phyloP scores from a whole-genome alignment of 1,140 invertebrate species.

The Nasonia giraulti region DNA sequence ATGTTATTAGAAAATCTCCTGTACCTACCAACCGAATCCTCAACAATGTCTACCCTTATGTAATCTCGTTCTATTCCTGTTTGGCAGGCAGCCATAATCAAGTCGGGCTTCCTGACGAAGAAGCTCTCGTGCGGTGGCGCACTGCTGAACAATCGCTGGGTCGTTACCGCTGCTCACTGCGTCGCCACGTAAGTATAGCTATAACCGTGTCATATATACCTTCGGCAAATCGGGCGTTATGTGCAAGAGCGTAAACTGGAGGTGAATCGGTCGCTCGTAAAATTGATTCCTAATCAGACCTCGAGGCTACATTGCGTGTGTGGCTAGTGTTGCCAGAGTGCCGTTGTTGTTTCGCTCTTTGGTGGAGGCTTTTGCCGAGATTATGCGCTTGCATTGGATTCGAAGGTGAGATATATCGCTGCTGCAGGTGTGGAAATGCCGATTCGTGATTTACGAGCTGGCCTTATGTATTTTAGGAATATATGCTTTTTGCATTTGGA shows the following conservation, averaged over 20 bases:
- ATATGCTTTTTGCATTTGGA: not conserved
- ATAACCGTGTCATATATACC: conserved; percentile 32
- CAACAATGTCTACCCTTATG: no score
- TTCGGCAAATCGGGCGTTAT: not conserved
- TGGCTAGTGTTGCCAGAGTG: not conserved
- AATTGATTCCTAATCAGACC: not conserved
- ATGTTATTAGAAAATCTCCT: no score
- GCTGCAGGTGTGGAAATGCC: no score
- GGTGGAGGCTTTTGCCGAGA: not conserved
- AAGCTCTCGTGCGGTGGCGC: conserved; percentile 94
- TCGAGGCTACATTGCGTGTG: not conserved
- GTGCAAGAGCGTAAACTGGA: not conserved
- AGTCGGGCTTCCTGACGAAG: conserved; percentile 91
- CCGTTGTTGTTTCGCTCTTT: not conserved
- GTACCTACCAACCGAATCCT: no score
- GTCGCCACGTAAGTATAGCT: conserved; percentile 85
- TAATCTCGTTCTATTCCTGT: not conserved
- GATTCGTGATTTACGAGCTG: not conserved
- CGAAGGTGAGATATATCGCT: not conserved
- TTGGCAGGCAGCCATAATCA: conserved; percentile 88
- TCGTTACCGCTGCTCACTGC: conserved; percentile 92
- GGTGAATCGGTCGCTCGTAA: not conserved
- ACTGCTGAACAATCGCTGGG: conserved; percentile 91
- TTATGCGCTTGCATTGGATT: not conserved
- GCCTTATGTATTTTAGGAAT: not conserved